A percentile compares a stretch with the other conserved stretches of the same genome.
Evolutionary conservation across 2,113 vertebrate genomes (phyloP).

Genomic region (Saimiri boliviensis): DNA sequence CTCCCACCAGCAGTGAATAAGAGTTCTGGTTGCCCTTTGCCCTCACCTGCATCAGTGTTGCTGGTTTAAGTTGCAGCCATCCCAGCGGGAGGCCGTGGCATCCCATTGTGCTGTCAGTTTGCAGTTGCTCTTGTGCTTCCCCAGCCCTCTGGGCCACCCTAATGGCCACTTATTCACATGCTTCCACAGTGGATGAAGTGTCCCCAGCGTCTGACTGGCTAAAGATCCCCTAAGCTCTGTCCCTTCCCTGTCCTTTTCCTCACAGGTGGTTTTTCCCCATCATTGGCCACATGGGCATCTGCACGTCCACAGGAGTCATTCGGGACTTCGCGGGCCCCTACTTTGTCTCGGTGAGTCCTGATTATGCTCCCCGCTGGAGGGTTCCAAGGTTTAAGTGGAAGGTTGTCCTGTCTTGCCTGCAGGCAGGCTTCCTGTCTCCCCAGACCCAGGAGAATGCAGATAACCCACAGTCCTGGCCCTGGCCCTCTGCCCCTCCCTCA

Average conservation of each 20-base stretch:
- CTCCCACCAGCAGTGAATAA: neutral
- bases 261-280: constrained; percentile 96
- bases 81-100: fast-evolving
- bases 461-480: neutral
- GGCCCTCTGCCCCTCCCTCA: neutral
- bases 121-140: neutral
- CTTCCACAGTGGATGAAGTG: neutral
- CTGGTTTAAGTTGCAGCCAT: neutral
- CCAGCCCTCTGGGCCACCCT: neutral
- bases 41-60: fast-evolving
- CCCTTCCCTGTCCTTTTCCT: neutral
- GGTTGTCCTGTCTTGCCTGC: neutral
- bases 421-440: neutral
- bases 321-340: constrained; percentile 97
- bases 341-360: constrained; percentile 93
- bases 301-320: constrained; percentile 94
- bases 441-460: neutral
- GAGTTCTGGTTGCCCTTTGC: fast-evolving
- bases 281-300: constrained; percentile 99
- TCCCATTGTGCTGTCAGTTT: fast-evolving
- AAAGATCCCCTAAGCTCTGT: neutral
- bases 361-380: neutral
- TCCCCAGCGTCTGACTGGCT: neutral
- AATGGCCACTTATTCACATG: neutral
- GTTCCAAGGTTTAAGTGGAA: neutral